phyloP scores from a whole-genome alignment of 2,888 invertebrate species.

The Horisme vitalbata region DNA sequence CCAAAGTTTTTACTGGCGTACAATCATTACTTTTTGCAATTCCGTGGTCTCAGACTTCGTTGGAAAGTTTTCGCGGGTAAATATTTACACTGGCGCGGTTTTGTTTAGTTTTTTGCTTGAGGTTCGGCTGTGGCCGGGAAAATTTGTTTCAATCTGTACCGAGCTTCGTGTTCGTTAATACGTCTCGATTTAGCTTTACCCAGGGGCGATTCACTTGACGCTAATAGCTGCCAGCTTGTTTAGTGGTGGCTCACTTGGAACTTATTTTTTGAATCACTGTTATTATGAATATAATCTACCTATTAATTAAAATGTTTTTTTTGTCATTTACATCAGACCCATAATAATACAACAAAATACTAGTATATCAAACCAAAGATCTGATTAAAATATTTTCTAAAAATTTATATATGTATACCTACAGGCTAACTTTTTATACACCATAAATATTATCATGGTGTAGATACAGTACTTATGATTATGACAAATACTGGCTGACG shows the following conservation, averaged over 20 bases:
- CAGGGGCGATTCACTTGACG: constrained; percentile 34
- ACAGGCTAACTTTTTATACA: too few species aligned
- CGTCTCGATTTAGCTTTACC: constrained; percentile 42
- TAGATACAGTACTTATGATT: too few species aligned
- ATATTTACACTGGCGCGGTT: constrained; percentile 72
- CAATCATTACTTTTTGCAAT: constrained; percentile 56
- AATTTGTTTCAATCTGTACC: constrained; percentile 57
- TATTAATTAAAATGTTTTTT: too few species aligned
- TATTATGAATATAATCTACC: background rate
- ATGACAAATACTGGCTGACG: too few species aligned
- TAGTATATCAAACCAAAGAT: too few species aligned
- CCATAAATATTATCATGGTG: too few species aligned
- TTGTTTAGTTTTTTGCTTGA: constrained; percentile 58
- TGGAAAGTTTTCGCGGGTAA: constrained; percentile 71
- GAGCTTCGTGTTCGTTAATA: constrained; percentile 51
- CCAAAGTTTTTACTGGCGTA: too few species aligned
- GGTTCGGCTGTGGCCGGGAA: constrained; percentile 58
- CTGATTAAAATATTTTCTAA: too few species aligned
- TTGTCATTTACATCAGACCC: too few species aligned
- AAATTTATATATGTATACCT: too few species aligned
- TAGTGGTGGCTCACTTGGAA: constrained; percentile 7
- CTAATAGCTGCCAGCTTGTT: constrained; percentile 31
- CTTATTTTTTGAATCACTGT: constrained; percentile 28
- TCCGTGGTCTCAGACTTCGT: constrained; percentile 48
- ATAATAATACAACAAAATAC: too few species aligned